phyloP scores from a whole-genome alignment of 2,113 vertebrate species.

The Nycticebus coucang region DNA sequence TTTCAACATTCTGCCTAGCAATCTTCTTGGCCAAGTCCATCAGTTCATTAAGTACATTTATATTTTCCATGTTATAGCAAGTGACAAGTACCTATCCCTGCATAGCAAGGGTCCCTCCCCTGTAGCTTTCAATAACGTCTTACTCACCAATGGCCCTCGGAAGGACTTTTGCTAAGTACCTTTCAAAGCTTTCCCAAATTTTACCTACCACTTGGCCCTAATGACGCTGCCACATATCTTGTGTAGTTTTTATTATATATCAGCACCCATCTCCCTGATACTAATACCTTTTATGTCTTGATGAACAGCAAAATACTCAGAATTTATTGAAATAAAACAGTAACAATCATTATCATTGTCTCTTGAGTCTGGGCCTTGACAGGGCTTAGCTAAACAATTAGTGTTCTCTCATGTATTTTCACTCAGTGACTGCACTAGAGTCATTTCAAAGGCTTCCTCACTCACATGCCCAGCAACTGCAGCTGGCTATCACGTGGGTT shows the following conservation, averaged over 20 bases:
- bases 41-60: not conserved
- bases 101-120: not conserved
- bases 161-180: not conserved
- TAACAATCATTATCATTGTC: not conserved
- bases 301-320: not conserved
- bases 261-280: not conserved
- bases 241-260: not conserved
- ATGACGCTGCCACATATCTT: not conserved
- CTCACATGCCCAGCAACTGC: not conserved
- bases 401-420: not conserved
- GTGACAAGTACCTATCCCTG: not conserved
- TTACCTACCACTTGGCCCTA: not conserved
- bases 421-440: not conserved
- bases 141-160: not conserved
- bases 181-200: constrained; percentile 6
- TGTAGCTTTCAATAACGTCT: not conserved
- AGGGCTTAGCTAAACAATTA: not conserved
- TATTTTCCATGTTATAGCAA: not conserved
- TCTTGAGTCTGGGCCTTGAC: not conserved
- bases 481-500: not conserved
- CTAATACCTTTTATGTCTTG: not conserved
- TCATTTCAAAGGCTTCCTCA: not conserved
- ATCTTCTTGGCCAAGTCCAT: not conserved
- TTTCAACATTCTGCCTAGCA: not conserved
- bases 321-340: not conserved